Percentiles rank a stretch among this genome's conserved stretches.
Evolutionary conservation across 2,113 vertebrate genomes (phyloP).

Genomic region (Manacus vitellinus): DNA sequence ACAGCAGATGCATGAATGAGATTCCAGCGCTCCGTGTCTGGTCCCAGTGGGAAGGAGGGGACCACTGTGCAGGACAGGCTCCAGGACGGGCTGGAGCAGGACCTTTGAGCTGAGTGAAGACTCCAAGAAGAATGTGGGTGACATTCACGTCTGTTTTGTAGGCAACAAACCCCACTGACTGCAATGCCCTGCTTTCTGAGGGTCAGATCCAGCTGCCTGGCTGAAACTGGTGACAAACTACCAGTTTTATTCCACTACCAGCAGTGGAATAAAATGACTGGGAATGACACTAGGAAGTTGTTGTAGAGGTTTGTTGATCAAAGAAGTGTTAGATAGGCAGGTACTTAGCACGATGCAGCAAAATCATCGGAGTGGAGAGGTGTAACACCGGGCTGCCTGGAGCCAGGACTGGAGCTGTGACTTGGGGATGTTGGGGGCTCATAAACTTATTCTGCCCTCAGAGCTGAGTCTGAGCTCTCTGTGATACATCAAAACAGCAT

Average conservation of each 20-base stretch:
- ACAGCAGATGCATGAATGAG: constrained; percentile 59
- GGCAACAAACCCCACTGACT: background rate
- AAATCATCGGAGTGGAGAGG: background rate
- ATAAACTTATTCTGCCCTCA: background rate
- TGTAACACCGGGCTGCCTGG: background rate
- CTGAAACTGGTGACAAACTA: accelerated
- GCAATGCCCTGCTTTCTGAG: background rate
- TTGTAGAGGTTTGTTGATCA: background rate
- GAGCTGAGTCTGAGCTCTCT: background rate
- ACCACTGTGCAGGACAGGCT: background rate
- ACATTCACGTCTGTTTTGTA: background rate
- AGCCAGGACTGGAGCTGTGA: background rate
- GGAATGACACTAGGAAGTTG: background rate
- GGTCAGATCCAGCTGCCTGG: background rate
- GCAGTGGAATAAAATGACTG: background rate
- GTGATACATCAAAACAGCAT: background rate
- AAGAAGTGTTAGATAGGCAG: background rate
- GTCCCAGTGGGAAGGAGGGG: background rate
- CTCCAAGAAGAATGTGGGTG: background rate
- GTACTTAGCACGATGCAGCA: background rate
- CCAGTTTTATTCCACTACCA: background rate
- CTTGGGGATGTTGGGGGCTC: background rate
- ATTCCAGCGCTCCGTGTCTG: background rate
- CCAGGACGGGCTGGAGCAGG: accelerated
- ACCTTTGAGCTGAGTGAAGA: accelerated